Base-by-base conservation (phyloP, 2,888 invertebrate genomes). In the Timema cristinae region DNA sequence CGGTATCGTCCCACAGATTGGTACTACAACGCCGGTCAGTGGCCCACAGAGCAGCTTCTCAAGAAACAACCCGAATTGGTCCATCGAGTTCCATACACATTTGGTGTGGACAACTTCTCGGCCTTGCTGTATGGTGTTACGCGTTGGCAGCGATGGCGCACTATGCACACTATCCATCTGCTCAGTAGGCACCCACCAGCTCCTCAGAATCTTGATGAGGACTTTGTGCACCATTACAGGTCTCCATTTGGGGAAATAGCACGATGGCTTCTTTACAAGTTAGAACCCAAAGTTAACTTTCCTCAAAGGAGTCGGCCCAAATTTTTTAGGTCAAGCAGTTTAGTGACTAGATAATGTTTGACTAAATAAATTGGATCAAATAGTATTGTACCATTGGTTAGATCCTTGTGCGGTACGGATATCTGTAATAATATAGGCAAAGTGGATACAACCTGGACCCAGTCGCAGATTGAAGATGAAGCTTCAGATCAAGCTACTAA, bases 11-110 rank as follows among this genome's bases (percentile, higher is more conserved):
- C 80, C n/a, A 69, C 76, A 59, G 75, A 76, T 51, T 81, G 81
- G 81, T 83, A 83, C 74, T 82, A 81, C 74, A 83, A 83, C 77
- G 83, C 82, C 10, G 83, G 82, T 7, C 79, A 82, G 69, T 76
- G 79, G 49, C 83, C 83, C 2, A 82, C 82, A 0, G 75, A 79
- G 71, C 77, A 77, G 66, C 79, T 83, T 52, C 77, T 83, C 8
- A 73, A 76, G 70, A 76, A 77, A 47, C 73, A 76, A 16, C 82
- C 82, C 6, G 71, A 78, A 32, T 75, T 83, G 16, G 80, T 81
- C 2, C 81, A 82, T 71, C 77, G 81, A 48, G 82, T 80, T 9
- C 77, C 77, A 15, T 73, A 75, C 50, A 74, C 77, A 50, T 81
- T 82, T 73, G 82, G 82, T 4, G 82, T 82, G 6, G 80, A 81